Evolutionary conservation across 1,140 invertebrate genomes (phyloP), one percentile per base, ranked within the genome.

Genomic region (Homalodisca vitripennis): DNA sequence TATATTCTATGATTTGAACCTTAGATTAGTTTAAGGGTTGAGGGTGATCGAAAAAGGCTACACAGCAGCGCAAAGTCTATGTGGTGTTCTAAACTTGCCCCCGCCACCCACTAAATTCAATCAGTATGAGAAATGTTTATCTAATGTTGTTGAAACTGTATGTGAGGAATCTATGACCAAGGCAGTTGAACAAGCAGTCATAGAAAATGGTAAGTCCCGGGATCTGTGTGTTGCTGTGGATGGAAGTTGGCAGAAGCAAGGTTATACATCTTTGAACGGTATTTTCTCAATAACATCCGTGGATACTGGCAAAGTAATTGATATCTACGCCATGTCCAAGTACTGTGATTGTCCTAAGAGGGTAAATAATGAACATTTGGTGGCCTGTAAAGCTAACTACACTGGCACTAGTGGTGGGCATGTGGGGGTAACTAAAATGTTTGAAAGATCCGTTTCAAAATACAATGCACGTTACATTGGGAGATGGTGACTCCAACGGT

Each of bases 401-500:
- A n/a, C n/a, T n/a, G n/a, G n/a, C n/a, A n/a, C n/a, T n/a, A n/a
- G n/a, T n/a, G n/a, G n/a, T n/a, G n/a, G n/a, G n/a, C n/a, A n/a
- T n/a, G n/a, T n/a, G n/a, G n/a, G n/a, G n/a, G n/a, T n/a, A n/a
- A n/a, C n/a, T n/a, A n/a, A n/a, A n/a, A n/a, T n/a, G n/a, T n/a
- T n/a, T n/a, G n/a, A n/a, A 70, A 55, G 74, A 67, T 75, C 70
- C 20, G 48, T 66, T n/a, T 3, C 47, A 51, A 13, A 32, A 24
- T 66, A 68, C 65, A 62, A 60, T 66, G 66, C 68, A 3, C 53
- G 55, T 22, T 68, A 68, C 32, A 14, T 53, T 2, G 55, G 68
- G 68, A 17, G 73, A 75, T 57, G 70, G 71, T 17, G 73, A 75
- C 53, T 70, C n/a, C n/a, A n/a, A n/a, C n/a, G n/a, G n/a, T n/a